Percentiles rank a stretch among this genome's conserved stretches.
Conservation (phyloP, 2,113 vertebrate genomes). For the Opisthocomus hoazin region DNA sequence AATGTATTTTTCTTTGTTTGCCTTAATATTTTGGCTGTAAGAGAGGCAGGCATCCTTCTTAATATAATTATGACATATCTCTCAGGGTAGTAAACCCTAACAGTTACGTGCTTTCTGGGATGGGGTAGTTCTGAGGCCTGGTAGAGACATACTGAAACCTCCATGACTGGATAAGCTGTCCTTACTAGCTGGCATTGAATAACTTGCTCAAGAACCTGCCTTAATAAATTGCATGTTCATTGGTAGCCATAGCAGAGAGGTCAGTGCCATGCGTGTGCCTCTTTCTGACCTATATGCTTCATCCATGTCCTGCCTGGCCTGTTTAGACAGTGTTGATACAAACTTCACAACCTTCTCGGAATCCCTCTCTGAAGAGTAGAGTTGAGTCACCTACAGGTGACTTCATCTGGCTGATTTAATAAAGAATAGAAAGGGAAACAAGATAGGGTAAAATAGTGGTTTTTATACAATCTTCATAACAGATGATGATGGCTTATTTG, state of each 20-base stretch:
- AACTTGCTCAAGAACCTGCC: background rate
- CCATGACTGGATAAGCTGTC: background rate
- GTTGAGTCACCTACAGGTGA: background rate
- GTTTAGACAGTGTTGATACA: background rate
- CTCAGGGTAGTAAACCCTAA: background rate
- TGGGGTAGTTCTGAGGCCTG: background rate
- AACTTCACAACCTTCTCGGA: background rate
- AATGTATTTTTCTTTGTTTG: background rate
- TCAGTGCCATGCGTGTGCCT: fast-evolving
- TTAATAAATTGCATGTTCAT: background rate
- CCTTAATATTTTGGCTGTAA: background rate
- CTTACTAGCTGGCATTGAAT: background rate
- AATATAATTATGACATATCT: background rate
- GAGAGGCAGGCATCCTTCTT: background rate
- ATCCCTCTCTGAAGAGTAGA: background rate
- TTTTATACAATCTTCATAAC: background rate
- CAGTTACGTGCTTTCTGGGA: background rate
- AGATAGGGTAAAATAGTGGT: background rate
- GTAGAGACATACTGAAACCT: background rate
- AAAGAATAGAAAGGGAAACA: background rate
- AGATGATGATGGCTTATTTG: background rate
- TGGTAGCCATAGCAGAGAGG: background rate
- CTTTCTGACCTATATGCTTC: background rate
- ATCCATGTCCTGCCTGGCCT: background rate
- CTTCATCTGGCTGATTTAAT: background rate